These are phyloP conservation scores for Nyctereutes procyonoides DNA, from an alignment of 2,113 vertebrate genomes.

Conservation along the genomic window DNA sequence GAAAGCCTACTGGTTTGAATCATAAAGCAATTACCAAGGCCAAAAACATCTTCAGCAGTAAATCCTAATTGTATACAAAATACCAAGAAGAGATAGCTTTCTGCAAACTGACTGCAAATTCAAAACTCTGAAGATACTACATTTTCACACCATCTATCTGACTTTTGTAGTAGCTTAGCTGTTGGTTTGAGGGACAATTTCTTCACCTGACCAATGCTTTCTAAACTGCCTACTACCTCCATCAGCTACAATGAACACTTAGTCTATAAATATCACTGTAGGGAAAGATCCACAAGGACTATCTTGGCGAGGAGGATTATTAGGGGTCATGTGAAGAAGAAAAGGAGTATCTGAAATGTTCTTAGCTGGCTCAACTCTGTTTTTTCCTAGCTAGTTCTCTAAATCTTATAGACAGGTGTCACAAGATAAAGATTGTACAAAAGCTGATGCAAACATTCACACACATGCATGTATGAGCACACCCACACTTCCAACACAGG, in stretches of 20 bases:
- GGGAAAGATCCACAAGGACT: not conserved
- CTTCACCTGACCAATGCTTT: not conserved
- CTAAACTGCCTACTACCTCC: not conserved
- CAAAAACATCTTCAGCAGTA: not conserved
- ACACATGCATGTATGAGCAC: conserved; percentile 64
- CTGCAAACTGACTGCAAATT: conserved; percentile 13
- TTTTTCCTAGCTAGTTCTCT: conserved; percentile 6
- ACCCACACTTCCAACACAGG: conserved; percentile 57
- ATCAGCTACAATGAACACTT: not conserved
- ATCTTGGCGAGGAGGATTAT: not conserved
- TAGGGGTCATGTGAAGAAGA: not conserved
- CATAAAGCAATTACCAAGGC: conserved; percentile 15
- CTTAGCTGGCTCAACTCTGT: not conserved
- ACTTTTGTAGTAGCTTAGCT: not conserved
- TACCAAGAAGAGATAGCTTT: not conserved
- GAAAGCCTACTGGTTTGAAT: conserved; percentile 11
- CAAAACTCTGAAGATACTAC: conserved; percentile 6
- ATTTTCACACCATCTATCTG: not conserved
- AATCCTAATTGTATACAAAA: conserved; percentile 34
- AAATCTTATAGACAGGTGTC: not conserved
- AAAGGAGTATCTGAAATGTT: not conserved
- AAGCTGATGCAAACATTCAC: conserved; percentile 60
- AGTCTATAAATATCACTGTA: not conserved
- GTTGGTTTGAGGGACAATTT: not conserved
- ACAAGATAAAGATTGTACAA: not conserved